Evolutionary conservation across 2,888 invertebrate species (phyloP), one percentile per base, ranked within the genome.

Genomic region (Kryphioiulus occultus): DNA sequence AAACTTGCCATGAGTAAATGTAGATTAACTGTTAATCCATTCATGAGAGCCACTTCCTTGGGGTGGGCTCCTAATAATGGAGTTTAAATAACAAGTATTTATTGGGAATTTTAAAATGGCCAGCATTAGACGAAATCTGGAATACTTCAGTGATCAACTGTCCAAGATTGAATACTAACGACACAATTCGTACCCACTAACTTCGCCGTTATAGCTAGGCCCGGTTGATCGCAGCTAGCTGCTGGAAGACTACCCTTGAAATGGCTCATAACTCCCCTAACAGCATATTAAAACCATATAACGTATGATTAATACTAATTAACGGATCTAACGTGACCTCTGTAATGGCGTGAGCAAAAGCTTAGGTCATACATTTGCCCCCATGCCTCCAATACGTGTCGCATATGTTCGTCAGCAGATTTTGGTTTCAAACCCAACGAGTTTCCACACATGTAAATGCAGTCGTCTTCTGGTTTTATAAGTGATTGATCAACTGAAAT

Each of bases 371-470:
- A 93, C 93, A 91, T 90, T 89, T 92, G 90, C 12, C 92, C 92
- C 94, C 94, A 94, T 88, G 93, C 92, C 17, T 93, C 91, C 39
- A 94, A 89, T 89, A 92, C 92, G 47, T 91, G 90, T 10, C 92
- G 90, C 87, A 93, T 90, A 88, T 92, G 91, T 22, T 90, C 89
- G 88, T 91, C 91, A 0, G 92, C 92, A 1, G 91, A 91, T 89
- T 92, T 93, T 7, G 94, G 93, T 91, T 93, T 92, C n/a, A 94
- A 91, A 15, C 94, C 94, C 1, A 94, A 91, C 0, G 94, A 94
- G 90, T 94, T 93, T 0, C 94, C 94, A 90, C 93, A 93, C 82
- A 94, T 91, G 90, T 94, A 94, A 30, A 94, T 91, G 89, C 92
- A 91, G 42, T 93, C 93, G 35, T 92, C 92, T 0, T 93, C 91